A percentile compares a stretch with the other conserved stretches of the same genome.
These are phyloP conservation scores for Pygmarrhopalites habei DNA, from an alignment of 1,140 invertebrate genomes.

Conservation along the genomic window DNA sequence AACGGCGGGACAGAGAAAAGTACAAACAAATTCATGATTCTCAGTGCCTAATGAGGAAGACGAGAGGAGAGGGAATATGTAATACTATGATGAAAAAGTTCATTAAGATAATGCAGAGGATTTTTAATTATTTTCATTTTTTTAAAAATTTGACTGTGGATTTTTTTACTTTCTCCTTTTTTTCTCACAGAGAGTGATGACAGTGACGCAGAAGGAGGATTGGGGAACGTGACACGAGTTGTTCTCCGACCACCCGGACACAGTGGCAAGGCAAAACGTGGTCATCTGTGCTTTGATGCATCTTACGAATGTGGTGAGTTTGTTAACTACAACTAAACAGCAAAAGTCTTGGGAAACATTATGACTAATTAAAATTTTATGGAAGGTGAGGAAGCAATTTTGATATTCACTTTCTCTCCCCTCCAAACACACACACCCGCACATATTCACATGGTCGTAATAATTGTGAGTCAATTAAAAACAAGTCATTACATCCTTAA, in stretches of 20 bases:
- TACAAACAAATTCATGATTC: no score
- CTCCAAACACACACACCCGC: no score
- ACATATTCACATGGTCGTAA: no score
- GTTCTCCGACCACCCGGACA: constrained; percentile 89
- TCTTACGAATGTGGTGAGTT: constrained; percentile 79
- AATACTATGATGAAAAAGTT: no score
- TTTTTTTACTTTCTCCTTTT: background rate
- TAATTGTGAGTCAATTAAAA: no score
- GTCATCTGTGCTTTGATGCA: constrained; percentile 95
- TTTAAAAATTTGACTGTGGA: background rate
- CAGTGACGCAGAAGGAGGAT: constrained; percentile 84
- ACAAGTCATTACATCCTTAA: no score
- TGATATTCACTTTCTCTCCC: no score
- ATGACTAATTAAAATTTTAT: background rate
- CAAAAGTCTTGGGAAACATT: background rate
- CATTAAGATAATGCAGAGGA: no score
- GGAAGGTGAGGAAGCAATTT: no score
- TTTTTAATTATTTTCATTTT: background rate
- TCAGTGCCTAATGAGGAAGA: no score
- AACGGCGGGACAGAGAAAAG: background rate
- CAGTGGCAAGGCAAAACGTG: constrained; percentile 85
- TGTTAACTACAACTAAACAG: no score
- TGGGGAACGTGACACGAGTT: constrained; percentile 87
- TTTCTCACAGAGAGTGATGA: constrained; percentile 77
- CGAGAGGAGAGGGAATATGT: no score